phyloP scores from a whole-genome alignment of 2,113 vertebrate species.

The Pristiophorus japonicus region DNA sequence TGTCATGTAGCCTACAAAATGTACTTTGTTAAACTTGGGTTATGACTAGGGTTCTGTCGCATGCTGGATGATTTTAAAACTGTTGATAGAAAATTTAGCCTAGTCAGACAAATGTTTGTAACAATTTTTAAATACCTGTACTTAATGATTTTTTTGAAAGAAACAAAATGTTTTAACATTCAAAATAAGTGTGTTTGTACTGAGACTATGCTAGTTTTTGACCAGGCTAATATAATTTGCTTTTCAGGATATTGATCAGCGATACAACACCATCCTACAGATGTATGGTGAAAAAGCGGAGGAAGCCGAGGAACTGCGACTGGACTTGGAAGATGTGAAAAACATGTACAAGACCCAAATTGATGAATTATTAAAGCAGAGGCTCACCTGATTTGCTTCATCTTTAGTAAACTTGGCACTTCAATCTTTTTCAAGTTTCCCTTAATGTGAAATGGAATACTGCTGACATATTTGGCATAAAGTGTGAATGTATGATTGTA shows the following conservation, averaged over 20 bases:
- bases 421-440: not conserved
- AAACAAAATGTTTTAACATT: not conserved
- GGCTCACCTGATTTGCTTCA: conserved; percentile 53
- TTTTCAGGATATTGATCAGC: conserved; percentile 87
- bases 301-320: conserved; percentile 85
- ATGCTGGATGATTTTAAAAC: not conserved
- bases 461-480: conserved; percentile 13
- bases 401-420: not conserved
- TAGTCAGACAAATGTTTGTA: not conserved
- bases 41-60: not conserved
- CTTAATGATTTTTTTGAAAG: not conserved
- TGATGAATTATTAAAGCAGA: conserved; percentile 83
- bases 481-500: conserved; percentile 14
- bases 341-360: conserved; percentile 98
- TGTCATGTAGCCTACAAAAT: not conserved
- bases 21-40: not conserved
- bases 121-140: not conserved
- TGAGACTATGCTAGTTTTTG: not conserved
- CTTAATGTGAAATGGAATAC: conserved; percentile 30
- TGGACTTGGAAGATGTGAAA: conserved; percentile 96
- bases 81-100: not conserved
- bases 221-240: not conserved
- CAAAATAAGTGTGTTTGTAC: not conserved
- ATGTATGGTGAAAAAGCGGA: conserved; percentile 99
- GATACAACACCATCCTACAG: conserved; percentile 97